Base-by-base conservation (phyloP, 2,113 vertebrate genomes). In the Tupaia chinensis region DNA sequence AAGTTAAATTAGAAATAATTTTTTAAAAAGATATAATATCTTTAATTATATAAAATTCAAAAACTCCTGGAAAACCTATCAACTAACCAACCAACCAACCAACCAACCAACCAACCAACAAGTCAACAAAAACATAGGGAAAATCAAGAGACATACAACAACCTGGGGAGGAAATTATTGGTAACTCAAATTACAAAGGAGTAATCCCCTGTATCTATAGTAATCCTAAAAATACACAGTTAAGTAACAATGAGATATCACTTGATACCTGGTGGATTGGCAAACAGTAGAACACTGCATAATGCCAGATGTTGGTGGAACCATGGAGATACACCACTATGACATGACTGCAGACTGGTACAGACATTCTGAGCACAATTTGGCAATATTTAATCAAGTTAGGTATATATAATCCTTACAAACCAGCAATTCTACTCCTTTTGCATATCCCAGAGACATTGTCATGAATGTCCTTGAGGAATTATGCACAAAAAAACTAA, bases 381-480 rank as follows among this genome's bases (percentile, higher is more conserved):
- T 70, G 61, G 92, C 9, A 72, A 78, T 63, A 69, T 65, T 87
- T 74, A 88, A 70, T 56, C 83, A 95, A 95, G 87, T 32, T 63
- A 87, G 53, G 44, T 44, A 20, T 10, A 82, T 4, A 60, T 22
- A 68, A 34, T 68, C 7, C 58, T 87, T 66, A 84, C 2, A 25
- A 95, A 66, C 25, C 16, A 77, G 27, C 60, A 80, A 27, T 58
- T 74, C 77, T 54, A 19, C 3, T 82, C 23, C 44, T 81, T 20
- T 44, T 73, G 27, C 20, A 54, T 27, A 82, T 56, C 17, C 32
- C 53, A 87, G 65, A 82, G 8, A 93, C 76, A 61, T 68, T 69
- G 72, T 53, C 63, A 73, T 27, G 58, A n/a, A 76, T 58, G 23
- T 84, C 44, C 78, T 65, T 7, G 7, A 90, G 72, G 32, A 80